Evolutionary conservation across 1,140 invertebrate genomes (phyloP), one percentile per base, ranked within the genome.

Genomic region (Drosophila nikananu): DNA sequence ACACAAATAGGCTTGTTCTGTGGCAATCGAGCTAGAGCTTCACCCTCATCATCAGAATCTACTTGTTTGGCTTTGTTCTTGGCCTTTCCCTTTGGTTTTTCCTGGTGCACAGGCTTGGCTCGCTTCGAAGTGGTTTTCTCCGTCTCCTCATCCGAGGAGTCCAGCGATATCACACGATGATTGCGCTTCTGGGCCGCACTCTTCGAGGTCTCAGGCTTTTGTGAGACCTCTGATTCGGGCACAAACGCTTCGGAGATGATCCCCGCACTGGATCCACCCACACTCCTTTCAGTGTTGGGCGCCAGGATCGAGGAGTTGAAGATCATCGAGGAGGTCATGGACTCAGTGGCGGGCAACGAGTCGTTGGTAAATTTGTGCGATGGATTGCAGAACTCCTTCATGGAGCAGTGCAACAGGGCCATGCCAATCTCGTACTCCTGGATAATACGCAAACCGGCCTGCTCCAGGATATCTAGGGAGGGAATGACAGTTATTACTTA

Each of bases 371-470:
- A 93, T 71, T 93, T 94, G 65, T 94, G 94, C 21, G 86, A 75
- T 12, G 96, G 95, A 93, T 96, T 96, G 80, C 96, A 96, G 77
- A 95, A 95, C 77, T 95, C 95, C 48, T 94, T 93, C 35, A 93
- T 94, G 2, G 95, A 95, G 86, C 94, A 95, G 73, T 95, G 94
- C 15, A 96, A 82, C 66, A 96, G 94, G 21, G 96, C 95, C 46
- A 95, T 93, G 12, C 95, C 95, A 66, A 96, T 95, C 84, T 96
- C 96, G 10, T 94, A 94, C 92, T 96, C 95, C 54, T 95, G 94
- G 66, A 96, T 94, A 42, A 95, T 80, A 60, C 95, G 94, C 70
- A 94, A 94, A 3, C 93, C 93, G 61, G 93, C 94, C 37, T 77
- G 92, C 66, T 94, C 94, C 64, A 95, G 84, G 63, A 93, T 93